phyloP scores from a whole-genome alignment of 1,140 invertebrate species.

The Drosophila athabasca region DNA sequence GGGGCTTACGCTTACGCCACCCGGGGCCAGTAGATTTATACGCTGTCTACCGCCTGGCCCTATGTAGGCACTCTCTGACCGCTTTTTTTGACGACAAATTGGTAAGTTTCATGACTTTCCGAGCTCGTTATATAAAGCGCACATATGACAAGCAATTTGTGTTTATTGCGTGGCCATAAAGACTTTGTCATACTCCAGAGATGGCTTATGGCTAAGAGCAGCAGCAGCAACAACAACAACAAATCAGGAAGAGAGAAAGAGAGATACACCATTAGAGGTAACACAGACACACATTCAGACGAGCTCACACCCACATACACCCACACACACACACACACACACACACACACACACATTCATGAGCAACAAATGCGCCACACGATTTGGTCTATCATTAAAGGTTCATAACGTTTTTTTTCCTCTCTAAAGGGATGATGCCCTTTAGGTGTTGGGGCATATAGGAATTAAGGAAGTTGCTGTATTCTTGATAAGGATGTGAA shows the following conservation, averaged over 20 bases:
- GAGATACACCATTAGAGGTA: constrained; percentile 34
- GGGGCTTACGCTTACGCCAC: background rate
- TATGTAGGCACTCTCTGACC: constrained; percentile 28
- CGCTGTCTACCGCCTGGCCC: constrained; percentile 17
- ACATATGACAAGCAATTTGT: constrained; percentile 80
- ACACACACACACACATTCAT: constrained; percentile 3
- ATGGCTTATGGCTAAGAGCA: constrained; percentile 16
- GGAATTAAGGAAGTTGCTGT: too few species aligned
- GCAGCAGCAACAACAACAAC: constrained; percentile 18
- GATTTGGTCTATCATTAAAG: constrained; percentile 67
- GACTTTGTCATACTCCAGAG: constrained; percentile 49
- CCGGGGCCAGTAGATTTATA: constrained; percentile 54
- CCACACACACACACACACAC: too few species aligned
- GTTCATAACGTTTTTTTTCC: constrained; percentile 46
- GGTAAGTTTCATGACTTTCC: constrained; percentile 62
- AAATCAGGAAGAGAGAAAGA: constrained; percentile 26
- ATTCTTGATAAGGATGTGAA: background rate
- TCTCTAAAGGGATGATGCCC: constrained; percentile 1
- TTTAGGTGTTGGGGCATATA: background rate
- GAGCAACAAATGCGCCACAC: constrained; percentile 33
- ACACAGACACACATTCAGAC: constrained; percentile 13
- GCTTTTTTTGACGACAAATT: constrained; percentile 62
- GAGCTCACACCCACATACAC: background rate
- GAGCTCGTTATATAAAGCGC: constrained; percentile 68
- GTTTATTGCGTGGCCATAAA: constrained; percentile 75